These are phyloP conservation scores for Ceratosolen fusciceps DNA, from an alignment of 1,140 invertebrate genomes.

Conservation along the genomic window DNA sequence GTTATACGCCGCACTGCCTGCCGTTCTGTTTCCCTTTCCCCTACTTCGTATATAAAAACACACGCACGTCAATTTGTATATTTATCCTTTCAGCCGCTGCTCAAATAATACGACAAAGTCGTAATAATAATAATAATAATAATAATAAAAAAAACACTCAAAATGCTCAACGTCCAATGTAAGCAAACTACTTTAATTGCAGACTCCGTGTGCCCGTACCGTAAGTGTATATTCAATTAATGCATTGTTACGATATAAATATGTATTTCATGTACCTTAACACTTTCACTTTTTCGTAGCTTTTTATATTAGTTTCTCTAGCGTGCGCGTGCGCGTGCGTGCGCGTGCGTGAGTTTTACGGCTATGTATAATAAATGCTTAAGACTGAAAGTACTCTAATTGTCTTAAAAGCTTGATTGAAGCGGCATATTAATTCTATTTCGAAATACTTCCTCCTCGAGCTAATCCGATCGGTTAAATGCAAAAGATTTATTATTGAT, in stretches of 20 bases:
- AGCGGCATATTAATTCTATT: background rate
- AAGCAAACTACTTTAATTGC: background rate
- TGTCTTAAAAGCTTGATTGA: background rate
- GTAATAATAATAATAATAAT: too few relatives aligned
- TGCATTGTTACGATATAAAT: constrained; percentile 9
- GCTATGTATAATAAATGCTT: background rate
- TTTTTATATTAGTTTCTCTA: constrained; percentile 11
- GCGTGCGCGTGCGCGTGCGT: too few relatives aligned
- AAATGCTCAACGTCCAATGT: background rate
- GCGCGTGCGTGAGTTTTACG: too few relatives aligned
- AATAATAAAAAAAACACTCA: too few relatives aligned
- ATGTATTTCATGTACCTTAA: background rate
- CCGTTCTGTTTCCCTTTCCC: too few relatives aligned
- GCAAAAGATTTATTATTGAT: background rate
- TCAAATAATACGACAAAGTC: too few relatives aligned
- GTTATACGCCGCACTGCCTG: too few relatives aligned
- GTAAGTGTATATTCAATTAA: constrained; percentile 4
- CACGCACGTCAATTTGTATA: too few relatives aligned
- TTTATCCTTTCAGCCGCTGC: too few relatives aligned
- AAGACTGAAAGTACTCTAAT: background rate
- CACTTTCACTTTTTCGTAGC: constrained; percentile 15
- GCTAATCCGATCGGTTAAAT: background rate
- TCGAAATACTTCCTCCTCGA: background rate
- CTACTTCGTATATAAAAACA: too few relatives aligned
- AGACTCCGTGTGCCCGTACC: background rate